phyloP scores from a whole-genome alignment of 2,888 invertebrate species.

The Spatulosminthurus flaviceps region DNA sequence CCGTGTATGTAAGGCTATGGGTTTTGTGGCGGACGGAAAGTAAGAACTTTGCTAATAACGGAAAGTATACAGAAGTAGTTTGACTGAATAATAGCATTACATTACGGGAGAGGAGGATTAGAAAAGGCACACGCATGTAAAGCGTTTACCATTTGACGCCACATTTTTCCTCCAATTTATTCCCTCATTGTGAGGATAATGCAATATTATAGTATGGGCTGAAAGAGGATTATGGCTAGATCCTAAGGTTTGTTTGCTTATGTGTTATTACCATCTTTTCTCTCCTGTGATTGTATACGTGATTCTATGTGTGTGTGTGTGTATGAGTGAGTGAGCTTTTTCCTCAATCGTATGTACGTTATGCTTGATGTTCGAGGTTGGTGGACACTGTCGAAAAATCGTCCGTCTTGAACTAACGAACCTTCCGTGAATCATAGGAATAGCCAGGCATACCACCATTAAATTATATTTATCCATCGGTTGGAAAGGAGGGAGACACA shows the following conservation, averaged over 20 bases:
- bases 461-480: conserved; percentile 53
- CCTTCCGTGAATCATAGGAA: conserved; percentile 55
- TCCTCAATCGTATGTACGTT: too few species aligned
- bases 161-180: conserved; percentile 18
- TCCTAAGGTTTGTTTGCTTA: background rate
- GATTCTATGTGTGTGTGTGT: background rate
- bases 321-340: background rate
- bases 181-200: conserved; percentile 1
- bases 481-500: conserved; percentile 50
- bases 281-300: background rate
- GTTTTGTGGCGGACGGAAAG: too few species aligned
- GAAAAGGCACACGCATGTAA: conserved; percentile 1
- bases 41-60: background rate
- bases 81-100: background rate
- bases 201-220: background rate
- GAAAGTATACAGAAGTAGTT: background rate
- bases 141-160: conserved; percentile 18
- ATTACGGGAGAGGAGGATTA: background rate
- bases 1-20: too few species aligned
- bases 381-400: conserved; percentile 53
- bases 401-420: conserved; percentile 63
- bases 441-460: conserved; percentile 47
- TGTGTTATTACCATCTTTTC: conserved; percentile 10
- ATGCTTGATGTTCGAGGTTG: background rate
- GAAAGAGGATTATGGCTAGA: background rate